Evolutionary conservation across 2,888 invertebrate species (phyloP).

Genomic region (Abrostola tripartita): DNA sequence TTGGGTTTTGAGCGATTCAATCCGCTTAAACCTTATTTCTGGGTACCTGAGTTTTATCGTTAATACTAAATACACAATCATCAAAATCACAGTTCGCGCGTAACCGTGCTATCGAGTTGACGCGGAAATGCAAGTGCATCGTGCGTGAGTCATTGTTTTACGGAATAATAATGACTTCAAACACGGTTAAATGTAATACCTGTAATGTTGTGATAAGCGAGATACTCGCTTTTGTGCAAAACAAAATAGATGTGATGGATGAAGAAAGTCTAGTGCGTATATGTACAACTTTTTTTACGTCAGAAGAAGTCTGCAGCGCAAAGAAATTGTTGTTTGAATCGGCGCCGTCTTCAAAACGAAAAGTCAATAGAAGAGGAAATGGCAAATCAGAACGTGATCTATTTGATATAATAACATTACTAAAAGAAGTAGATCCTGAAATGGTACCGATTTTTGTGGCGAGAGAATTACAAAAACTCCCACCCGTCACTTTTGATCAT

Average conservation of each 20-base stretch:
- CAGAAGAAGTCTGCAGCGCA: not conserved
- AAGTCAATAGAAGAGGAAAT: too few species aligned
- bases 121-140: too few species aligned
- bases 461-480: slow-evolving; percentile 36
- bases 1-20: too few species aligned
- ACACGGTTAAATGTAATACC: slow-evolving; percentile 12
- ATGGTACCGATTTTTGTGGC: slow-evolving; percentile 42
- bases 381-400: not conserved
- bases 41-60: too few species aligned
- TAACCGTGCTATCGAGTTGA: too few species aligned
- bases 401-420: slow-evolving; percentile 35
- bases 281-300: not conserved
- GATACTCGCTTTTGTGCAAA: slow-evolving; percentile 12
- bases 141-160: too few species aligned
- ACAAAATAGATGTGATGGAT: too few species aligned
- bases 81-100: too few species aligned
- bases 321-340: slow-evolving; percentile 1
- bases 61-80: too few species aligned
- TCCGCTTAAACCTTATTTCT: too few species aligned
- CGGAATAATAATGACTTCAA: not conserved
- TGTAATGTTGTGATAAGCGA: slow-evolving; percentile 24
- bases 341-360: not conserved
- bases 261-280: slow-evolving; percentile 28
- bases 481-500: slow-evolving; percentile 41
- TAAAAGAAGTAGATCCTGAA: slow-evolving; percentile 39